Conservation (phyloP, 1,140 invertebrate species). For the Drosophila saltans region DNA sequence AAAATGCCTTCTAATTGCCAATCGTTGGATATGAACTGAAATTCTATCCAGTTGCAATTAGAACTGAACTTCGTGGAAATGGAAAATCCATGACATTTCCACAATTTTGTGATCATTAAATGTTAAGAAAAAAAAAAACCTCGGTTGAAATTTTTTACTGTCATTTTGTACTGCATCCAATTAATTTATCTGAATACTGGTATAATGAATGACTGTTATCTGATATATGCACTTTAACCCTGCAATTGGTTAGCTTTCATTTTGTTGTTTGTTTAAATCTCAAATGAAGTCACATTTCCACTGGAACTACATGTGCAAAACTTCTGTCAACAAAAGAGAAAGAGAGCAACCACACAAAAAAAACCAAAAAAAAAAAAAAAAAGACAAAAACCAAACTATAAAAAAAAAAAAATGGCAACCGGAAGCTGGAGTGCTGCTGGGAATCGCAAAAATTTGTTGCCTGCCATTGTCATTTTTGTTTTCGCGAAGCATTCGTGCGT, state of each 20-base stretch:
- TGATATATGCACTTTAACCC: neutral
- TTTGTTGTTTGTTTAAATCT: slow-evolving; percentile 55
- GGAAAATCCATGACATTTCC: too few species aligned
- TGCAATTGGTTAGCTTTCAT: slow-evolving; percentile 14
- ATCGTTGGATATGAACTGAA: neutral
- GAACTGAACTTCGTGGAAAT: too few species aligned
- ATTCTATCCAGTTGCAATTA: neutral
- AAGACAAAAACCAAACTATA: neutral
- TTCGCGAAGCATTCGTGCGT: slow-evolving; percentile 72
- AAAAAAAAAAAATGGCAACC: slow-evolving; percentile 55
- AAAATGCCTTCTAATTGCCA: neutral
- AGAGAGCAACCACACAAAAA: slow-evolving; percentile 6
- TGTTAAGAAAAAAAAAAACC: too few species aligned
- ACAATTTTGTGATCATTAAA: too few species aligned
- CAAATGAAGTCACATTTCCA: slow-evolving; percentile 80
- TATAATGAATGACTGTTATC: slow-evolving; percentile 21
- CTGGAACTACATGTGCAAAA: slow-evolving; percentile 48
- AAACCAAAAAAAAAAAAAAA: neutral
- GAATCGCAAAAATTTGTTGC: slow-evolving; percentile 79
- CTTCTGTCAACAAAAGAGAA: slow-evolving; percentile 55
- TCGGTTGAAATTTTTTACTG: too few species aligned
- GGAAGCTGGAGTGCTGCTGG: slow-evolving; percentile 78
- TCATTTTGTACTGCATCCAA: too few species aligned
- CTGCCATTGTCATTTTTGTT: slow-evolving; percentile 80
- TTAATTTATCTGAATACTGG: too few species aligned